A percentile compares a stretch with the other conserved stretches of the same genome.
These are phyloP conservation scores for Scatophagus argus DNA, from an alignment of 2,113 vertebrate genomes.

Conservation along the genomic window DNA sequence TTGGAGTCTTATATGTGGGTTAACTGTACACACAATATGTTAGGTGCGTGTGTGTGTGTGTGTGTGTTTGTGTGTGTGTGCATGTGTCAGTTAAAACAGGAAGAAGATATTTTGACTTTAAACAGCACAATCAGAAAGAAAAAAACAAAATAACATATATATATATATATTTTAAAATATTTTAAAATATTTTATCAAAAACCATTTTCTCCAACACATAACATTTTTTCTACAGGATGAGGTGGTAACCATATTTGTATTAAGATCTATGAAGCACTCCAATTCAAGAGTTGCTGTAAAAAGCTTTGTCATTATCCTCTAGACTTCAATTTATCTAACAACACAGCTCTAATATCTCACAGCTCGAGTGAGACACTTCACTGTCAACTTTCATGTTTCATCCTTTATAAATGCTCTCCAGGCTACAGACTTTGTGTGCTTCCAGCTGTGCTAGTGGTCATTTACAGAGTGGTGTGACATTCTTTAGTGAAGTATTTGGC, in stretches of 20 bases:
- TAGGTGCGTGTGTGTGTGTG: neutral
- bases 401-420: slow-evolving; percentile 11
- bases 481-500: slow-evolving; percentile 2
- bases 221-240: neutral
- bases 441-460: slow-evolving; percentile 4
- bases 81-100: no score
- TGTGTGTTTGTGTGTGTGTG: neutral
- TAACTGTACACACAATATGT: neutral
- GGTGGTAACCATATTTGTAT: neutral
- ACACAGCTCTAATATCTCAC: neutral
- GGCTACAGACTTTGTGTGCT: neutral
- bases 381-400: slow-evolving; percentile 11
- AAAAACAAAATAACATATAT: no score
- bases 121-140: no score
- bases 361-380: neutral
- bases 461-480: slow-evolving; percentile 6
- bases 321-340: neutral
- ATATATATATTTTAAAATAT: no score
- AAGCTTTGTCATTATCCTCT: neutral
- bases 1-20: neutral
- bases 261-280: neutral
- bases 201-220: neutral
- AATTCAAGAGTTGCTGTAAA: neutral
- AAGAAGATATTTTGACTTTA: no score
- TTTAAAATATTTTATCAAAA: no score